These are phyloP conservation scores for Seison nebaliae DNA, from an alignment of 1,140 invertebrate genomes.

Conservation along the genomic window DNA sequence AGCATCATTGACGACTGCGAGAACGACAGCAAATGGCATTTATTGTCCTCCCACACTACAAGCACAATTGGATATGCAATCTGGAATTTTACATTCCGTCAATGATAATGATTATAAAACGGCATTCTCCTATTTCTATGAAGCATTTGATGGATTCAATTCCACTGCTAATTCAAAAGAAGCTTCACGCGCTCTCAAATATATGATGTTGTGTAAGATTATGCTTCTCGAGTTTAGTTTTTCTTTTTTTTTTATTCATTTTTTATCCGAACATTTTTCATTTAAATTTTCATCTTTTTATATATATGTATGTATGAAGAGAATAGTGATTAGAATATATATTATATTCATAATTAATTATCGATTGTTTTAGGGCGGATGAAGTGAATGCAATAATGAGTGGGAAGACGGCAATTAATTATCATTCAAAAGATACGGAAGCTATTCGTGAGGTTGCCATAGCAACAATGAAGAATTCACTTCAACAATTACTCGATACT, in stretches of 20 bases:
- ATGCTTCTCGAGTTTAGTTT: constrained; percentile 51
- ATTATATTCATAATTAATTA: constrained; percentile 8
- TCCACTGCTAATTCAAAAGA: constrained; percentile 54
- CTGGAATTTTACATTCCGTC: constrained; percentile 84
- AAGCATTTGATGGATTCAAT: constrained; percentile 97
- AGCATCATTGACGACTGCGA: constrained; percentile 77
- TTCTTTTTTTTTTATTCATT: neutral
- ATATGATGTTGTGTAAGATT: constrained; percentile 95
- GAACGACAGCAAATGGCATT: constrained; percentile 94
- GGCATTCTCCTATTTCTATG: constrained; percentile 97
- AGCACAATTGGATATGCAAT: constrained; percentile 78
- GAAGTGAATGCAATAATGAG: constrained; percentile 80
- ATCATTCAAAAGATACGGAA: constrained; percentile 72
- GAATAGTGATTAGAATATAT: neutral
- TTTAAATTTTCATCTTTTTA: neutral
- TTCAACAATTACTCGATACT: constrained; percentile 60
- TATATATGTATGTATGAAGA: too few species aligned
- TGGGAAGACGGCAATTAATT: constrained; percentile 81
- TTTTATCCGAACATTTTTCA: neutral
- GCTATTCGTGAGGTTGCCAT: constrained; percentile 87
- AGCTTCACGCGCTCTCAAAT: constrained; percentile 73
- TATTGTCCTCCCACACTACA: constrained; percentile 95
- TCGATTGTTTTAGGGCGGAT: constrained; percentile 43
- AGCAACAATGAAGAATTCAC: constrained; percentile 72
- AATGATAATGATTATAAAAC: constrained; percentile 99